Evolutionary conservation across 2,797 vertebrate species (phyloP).

Genomic region (Aldrovandia affinis): DNA sequence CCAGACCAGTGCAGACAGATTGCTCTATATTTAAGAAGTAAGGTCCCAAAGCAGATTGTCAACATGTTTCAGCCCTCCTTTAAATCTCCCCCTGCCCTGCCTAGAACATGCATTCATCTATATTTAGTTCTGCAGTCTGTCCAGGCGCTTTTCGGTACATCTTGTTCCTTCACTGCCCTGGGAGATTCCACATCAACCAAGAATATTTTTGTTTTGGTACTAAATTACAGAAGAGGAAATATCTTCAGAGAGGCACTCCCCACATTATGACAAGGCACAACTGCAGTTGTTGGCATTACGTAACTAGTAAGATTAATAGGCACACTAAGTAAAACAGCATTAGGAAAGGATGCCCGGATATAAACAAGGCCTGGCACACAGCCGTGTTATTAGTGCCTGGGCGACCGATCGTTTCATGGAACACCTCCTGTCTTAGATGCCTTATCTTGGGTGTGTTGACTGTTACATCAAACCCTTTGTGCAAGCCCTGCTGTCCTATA

Average conservation of each 20-base stretch:
- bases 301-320: conserved; percentile 37
- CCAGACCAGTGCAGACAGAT: conserved; percentile 53
- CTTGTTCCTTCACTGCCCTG: not conserved
- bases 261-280: conserved; percentile 36
- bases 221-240: conserved; percentile 31
- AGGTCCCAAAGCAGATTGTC: conserved; percentile 38
- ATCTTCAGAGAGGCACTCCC: conserved; percentile 35
- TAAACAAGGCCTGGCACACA: conserved; percentile 1
- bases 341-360: not conserved
- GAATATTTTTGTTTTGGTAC: conserved; percentile 6
- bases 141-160: not conserved
- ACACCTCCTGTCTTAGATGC: not conserved
- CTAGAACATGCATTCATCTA: conserved; percentile 38
- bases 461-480: not conserved
- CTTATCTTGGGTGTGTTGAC: not conserved
- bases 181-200: conserved; percentile 4
- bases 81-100: not conserved
- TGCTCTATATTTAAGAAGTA: conserved; percentile 56
- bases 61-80: not conserved
- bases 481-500: not conserved
- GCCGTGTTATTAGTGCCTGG: not conserved
- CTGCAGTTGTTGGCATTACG: conserved; percentile 38
- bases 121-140: conserved; percentile 41
- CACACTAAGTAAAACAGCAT: not conserved
- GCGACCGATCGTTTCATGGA: not conserved